These are phyloP conservation scores for Cyprinella venusta DNA, from an alignment of 2,797 vertebrate species.

Conservation along the genomic window DNA sequence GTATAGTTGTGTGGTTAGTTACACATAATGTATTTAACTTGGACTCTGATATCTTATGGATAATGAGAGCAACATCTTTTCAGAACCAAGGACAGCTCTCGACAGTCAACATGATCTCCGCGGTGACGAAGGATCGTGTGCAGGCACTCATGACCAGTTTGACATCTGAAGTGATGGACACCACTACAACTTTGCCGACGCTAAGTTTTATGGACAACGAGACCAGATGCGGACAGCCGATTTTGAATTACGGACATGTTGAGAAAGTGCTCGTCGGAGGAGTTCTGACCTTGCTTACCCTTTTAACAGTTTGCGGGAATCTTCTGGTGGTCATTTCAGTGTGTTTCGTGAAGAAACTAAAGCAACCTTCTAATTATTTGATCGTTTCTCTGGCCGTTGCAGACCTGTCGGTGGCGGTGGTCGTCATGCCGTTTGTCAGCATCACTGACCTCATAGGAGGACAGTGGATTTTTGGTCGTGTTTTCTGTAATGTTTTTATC, in stretches of 20 bases:
- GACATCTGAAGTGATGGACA: slow-evolving; percentile 54
- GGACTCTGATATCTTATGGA: slow-evolving; percentile 2
- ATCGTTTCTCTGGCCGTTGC: slow-evolving; percentile 93
- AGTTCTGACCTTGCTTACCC: slow-evolving; percentile 87
- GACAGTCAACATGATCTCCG: slow-evolving; percentile 36
- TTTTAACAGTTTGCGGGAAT: slow-evolving; percentile 93
- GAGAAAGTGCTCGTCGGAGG: slow-evolving; percentile 93
- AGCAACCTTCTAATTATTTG: slow-evolving; percentile 95
- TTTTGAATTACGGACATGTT: slow-evolving; percentile 84
- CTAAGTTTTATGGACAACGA: slow-evolving; percentile 42
- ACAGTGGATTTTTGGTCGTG: slow-evolving; percentile 91
- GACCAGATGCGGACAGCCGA: slow-evolving; percentile 61
- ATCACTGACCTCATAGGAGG: slow-evolving; percentile 95
- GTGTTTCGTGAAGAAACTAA: slow-evolving; percentile 95
- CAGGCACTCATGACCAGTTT: slow-evolving; percentile 46
- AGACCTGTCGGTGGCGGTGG: slow-evolving; percentile 93
- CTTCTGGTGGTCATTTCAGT: slow-evolving; percentile 95
- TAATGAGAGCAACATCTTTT: slow-evolving; percentile 12
- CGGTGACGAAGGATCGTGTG: slow-evolving; percentile 35
- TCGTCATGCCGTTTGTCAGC: slow-evolving; percentile 96
- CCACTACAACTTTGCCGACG: slow-evolving; percentile 36
- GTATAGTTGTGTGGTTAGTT: background rate
- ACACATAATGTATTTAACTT: background rate
- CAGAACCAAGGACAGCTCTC: slow-evolving; percentile 46
- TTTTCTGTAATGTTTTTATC: slow-evolving; percentile 96